phyloP scores from a whole-genome alignment of 2,797 vertebrate species.

The Gymnopithys bicolor region DNA sequence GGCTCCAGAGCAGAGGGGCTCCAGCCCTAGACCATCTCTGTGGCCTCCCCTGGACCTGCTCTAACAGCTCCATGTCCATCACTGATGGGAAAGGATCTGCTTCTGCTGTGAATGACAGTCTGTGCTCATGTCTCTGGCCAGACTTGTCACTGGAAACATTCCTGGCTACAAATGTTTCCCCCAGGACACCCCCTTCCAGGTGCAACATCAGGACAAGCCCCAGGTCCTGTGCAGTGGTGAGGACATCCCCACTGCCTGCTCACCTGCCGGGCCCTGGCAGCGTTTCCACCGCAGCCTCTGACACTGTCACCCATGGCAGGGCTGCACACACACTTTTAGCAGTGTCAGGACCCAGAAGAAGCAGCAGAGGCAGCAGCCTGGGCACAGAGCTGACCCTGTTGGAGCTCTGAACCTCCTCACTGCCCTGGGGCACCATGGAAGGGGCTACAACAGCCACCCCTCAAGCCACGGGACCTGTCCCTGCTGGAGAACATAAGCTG shows the following conservation, averaged over 20 bases:
- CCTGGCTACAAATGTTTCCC: fast-evolving
- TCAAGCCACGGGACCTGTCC: not conserved
- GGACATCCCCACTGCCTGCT: fast-evolving
- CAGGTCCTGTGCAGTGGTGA: not conserved
- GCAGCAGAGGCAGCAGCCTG: not conserved
- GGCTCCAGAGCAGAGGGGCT: not conserved
- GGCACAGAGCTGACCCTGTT: not conserved
- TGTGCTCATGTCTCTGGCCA: not conserved
- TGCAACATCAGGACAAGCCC: not conserved
- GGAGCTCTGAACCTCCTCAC: fast-evolving
- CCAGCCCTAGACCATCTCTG: fast-evolving
- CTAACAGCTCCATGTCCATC: not conserved
- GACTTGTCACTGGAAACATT: not conserved
- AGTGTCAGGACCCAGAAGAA: fast-evolving
- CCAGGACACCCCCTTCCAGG: not conserved
- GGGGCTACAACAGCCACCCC: not conserved
- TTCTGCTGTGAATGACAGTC: not conserved
- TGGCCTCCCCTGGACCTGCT: fast-evolving
- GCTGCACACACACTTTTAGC: fast-evolving
- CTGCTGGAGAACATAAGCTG: not conserved
- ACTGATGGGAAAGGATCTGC: not conserved
- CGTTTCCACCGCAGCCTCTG: not conserved
- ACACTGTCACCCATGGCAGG: fast-evolving
- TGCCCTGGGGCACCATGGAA: not conserved
- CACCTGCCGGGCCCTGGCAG: not conserved